phyloP scores from a whole-genome alignment of 2,113 vertebrate genomes.

The Sebastes fasciatus region DNA sequence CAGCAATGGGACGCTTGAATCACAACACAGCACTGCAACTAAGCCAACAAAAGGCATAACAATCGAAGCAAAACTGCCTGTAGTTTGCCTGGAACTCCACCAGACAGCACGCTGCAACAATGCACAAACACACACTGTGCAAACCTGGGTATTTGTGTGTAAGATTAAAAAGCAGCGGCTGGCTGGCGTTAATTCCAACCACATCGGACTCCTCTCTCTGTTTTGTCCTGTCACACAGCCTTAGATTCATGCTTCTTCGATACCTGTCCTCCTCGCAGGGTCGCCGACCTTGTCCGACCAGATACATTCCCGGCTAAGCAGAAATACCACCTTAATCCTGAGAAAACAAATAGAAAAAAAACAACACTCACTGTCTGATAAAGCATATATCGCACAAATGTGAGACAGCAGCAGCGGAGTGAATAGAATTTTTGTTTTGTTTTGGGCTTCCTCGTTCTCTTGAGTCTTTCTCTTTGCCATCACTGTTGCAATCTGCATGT shows the following conservation, averaged over 20 bases:
- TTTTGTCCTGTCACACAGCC: conserved; percentile 52
- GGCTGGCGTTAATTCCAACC: conserved; percentile 36
- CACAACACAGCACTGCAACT: conserved; percentile 7
- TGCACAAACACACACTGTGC: background rate
- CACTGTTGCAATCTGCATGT: conserved; percentile 39
- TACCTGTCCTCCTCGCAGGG: conserved; percentile 55
- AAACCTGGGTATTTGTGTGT: conserved; percentile 1
- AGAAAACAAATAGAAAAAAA: conserved; percentile 36
- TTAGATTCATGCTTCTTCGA: conserved; percentile 53
- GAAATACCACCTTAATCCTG: conserved; percentile 41
- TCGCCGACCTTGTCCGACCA: conserved; percentile 56
- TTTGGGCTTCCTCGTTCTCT: conserved; percentile 11
- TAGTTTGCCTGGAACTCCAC: conserved; percentile 12
- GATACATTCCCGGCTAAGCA: conserved; percentile 35
- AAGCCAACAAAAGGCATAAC: conserved; percentile 30
- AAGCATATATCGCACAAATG: conserved; percentile 32
- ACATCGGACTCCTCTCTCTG: conserved; percentile 33
- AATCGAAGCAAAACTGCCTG: conserved; percentile 2
- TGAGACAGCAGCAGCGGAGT: conserved; percentile 22
- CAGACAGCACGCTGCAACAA: conserved; percentile 11
- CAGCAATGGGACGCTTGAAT: conserved; percentile 20
- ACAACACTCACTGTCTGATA: background rate
- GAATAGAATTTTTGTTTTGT: conserved; percentile 17
- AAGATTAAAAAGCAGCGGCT: conserved; percentile 49
- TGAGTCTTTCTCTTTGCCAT: conserved; percentile 30